phyloP scores from a whole-genome alignment of 1,140 invertebrate species.

The Bombus sibiricus region DNA sequence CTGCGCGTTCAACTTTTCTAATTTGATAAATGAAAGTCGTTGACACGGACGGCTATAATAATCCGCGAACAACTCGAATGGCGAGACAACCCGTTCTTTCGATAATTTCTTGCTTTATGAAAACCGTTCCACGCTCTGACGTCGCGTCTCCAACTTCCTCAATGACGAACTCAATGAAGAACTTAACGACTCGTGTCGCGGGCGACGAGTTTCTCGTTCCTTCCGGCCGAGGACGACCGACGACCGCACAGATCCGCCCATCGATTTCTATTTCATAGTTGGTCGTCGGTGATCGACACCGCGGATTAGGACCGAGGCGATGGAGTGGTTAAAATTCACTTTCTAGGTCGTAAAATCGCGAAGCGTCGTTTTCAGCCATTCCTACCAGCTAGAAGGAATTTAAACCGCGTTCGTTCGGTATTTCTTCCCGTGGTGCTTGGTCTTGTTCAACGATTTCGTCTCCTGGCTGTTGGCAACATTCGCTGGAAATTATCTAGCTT shows the following conservation, averaged over 20 bases:
- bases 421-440: not conserved
- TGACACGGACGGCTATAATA: not conserved
- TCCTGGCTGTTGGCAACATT: not conserved
- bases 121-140: constrained; percentile 2
- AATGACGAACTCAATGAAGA: constrained; percentile 19
- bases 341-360: constrained; percentile 80
- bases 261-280: constrained; percentile 73
- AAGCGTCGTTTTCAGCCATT: constrained; percentile 30
- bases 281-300: constrained; percentile 21
- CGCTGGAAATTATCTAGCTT: not conserved
- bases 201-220: constrained; percentile 23
- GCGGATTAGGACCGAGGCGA: constrained; percentile 30
- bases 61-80: not conserved
- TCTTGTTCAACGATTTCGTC: not conserved
- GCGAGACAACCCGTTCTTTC: not conserved
- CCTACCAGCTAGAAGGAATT: constrained; percentile 73
- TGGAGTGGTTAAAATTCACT: constrained; percentile 75
- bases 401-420: constrained; percentile 24
- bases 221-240: not conserved
- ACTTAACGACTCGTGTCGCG: constrained; percentile 43
- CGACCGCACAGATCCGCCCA: constrained; percentile 56
- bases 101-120: not conserved
- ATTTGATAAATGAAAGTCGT: constrained; percentile 10
- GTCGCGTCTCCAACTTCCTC: constrained; percentile 7
- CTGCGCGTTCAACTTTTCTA: not conserved